These are phyloP conservation scores for Oscheius sp. DNA, from an alignment of 2,888 invertebrate species.

Conservation along the genomic window DNA sequence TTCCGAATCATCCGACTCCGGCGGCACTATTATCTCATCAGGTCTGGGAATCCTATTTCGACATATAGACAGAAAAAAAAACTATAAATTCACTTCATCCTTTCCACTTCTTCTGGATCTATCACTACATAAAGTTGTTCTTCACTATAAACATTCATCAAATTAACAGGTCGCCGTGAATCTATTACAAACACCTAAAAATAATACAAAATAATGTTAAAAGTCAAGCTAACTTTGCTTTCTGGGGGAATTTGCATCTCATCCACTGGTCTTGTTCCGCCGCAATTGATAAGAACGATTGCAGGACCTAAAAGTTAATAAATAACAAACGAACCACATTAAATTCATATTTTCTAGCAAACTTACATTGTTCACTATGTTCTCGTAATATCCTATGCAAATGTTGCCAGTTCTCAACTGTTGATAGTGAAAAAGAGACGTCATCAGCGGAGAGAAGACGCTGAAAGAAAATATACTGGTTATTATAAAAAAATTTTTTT, in stretches of 20 bases:
- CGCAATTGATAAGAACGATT: constrained; percentile 66
- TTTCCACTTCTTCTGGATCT: constrained; percentile 43
- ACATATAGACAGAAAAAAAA: constrained; percentile 11
- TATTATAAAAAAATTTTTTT: not conserved
- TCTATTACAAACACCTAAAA: constrained; percentile 61
- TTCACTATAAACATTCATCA: constrained; percentile 65
- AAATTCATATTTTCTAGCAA: not conserved
- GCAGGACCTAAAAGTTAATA: constrained; percentile 39
- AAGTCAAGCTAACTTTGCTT: constrained; percentile 21
- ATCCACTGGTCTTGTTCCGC: constrained; percentile 54
- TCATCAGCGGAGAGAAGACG: constrained; percentile 66
- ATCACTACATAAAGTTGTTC: constrained; percentile 49
- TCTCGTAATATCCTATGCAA: constrained; percentile 56
- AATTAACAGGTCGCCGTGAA: constrained; percentile 65
- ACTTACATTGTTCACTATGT: constrained; percentile 50
- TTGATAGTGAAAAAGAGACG: constrained; percentile 56
- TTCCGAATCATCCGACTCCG: constrained; percentile 45
- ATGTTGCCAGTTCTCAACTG: constrained; percentile 56
- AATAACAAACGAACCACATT: not conserved
- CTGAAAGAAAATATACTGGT: constrained; percentile 55
- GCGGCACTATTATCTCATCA: constrained; percentile 37
- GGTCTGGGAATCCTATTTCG: constrained; percentile 37
- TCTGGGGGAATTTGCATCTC: constrained; percentile 50
- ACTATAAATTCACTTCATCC: constrained; percentile 32
- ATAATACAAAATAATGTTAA: not conserved